Conservation (phyloP, 2,797 vertebrate species). For the Vultur gryphus region DNA sequence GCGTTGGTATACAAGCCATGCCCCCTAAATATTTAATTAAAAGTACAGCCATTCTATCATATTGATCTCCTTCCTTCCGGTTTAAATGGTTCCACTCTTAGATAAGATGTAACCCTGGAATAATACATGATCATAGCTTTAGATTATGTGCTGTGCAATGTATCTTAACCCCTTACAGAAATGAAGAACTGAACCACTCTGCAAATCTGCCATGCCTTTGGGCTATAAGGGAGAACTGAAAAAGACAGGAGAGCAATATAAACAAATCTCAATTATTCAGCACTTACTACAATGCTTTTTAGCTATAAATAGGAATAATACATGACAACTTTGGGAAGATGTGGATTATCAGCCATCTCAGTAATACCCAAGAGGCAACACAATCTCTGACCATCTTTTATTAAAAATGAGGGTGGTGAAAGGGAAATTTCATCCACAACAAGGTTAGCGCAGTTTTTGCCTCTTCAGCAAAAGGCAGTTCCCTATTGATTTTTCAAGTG, state of each 20-base stretch:
- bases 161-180: background rate
- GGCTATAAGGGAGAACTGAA: background rate
- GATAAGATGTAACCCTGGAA: background rate
- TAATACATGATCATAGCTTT: background rate
- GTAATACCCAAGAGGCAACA: background rate
- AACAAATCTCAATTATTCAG: constrained; percentile 23
- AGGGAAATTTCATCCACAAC: background rate
- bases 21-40: constrained; percentile 6
- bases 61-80: background rate
- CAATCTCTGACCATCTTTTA: background rate
- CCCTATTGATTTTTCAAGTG: background rate
- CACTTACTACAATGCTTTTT: background rate
- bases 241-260: background rate
- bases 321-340: background rate
- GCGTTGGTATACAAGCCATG: background rate
- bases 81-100: background rate
- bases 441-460: background rate
- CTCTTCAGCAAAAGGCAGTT: background rate
- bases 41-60: background rate
- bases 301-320: background rate
- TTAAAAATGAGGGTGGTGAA: background rate
- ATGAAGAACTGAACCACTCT: background rate
- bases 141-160: background rate
- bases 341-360: background rate
- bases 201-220: background rate